Percentiles rank a stretch among this genome's conserved stretches.
Conservation (phyloP, 1,140 invertebrate species). For the Rhopalosiphum maidis region DNA sequence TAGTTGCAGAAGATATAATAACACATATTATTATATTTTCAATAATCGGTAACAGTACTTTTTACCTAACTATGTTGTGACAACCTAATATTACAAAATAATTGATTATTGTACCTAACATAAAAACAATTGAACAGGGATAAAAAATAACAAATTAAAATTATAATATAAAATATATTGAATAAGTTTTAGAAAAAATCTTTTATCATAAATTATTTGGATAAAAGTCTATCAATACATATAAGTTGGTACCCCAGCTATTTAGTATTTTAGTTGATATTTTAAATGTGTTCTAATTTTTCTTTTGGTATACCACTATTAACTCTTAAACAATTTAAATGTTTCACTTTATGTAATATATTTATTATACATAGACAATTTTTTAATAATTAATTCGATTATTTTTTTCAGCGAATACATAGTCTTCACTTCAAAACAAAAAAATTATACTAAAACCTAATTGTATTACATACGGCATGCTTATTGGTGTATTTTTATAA, state of each 20-base stretch:
- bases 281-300: not conserved
- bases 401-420: too few species aligned
- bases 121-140: not conserved
- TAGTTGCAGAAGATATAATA: too few species aligned
- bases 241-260: not conserved
- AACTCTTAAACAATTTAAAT: not conserved
- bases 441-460: too few species aligned
- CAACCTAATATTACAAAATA: not conserved
- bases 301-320: not conserved
- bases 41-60: not conserved
- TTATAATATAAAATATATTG: not conserved
- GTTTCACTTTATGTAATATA: not conserved
- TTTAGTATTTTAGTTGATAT: not conserved
- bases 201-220: not conserved
- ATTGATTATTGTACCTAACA: not conserved
- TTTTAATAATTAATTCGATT: not conserved
- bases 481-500: too few species aligned
- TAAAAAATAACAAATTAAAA: not conserved
- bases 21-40: too few species aligned
- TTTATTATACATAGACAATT: not conserved
- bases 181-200: not conserved
- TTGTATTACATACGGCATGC: too few species aligned
- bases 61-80: not conserved
- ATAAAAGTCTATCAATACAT: not conserved
- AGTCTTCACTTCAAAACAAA: too few species aligned